Conservation (phyloP, 2,888 invertebrate species). For the Hyppa rectilinea region DNA sequence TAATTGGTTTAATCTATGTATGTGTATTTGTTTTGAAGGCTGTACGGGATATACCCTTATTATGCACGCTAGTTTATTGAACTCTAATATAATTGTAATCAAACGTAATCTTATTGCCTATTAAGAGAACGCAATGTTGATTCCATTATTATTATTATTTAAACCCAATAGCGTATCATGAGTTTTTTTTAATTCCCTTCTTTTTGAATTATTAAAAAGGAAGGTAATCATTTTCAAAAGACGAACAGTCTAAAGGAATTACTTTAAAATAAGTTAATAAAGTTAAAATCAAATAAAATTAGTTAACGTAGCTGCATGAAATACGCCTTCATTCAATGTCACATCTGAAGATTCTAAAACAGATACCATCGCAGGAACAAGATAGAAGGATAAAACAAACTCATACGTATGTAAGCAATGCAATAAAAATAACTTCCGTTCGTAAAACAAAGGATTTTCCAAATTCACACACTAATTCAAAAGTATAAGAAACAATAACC, state of each 20-base stretch:
- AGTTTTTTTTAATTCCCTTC: too few relatives aligned
- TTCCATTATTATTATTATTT: too few relatives aligned
- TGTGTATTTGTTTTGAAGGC: conserved; percentile 32
- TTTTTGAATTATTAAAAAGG: too few relatives aligned
- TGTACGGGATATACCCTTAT: conserved; percentile 6
- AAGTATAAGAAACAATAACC: conserved; percentile 42
- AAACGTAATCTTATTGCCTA: background rate
- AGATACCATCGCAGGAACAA: conserved; percentile 57
- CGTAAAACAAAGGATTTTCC: conserved; percentile 58
- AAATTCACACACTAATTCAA: conserved; percentile 57
- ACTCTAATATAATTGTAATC: conserved; percentile 5
- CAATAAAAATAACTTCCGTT: conserved; percentile 58
- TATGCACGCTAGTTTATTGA: conserved; percentile 33
- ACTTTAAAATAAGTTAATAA: background rate
- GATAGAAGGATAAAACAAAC: conserved; percentile 41
- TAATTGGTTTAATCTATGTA: conserved; percentile 18
- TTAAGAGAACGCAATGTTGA: conserved; percentile 14
- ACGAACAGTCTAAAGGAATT: too few relatives aligned
- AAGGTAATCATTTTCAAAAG: too few relatives aligned
- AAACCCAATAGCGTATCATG: too few relatives aligned
- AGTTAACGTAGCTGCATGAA: background rate
- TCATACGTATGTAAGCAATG: conserved; percentile 26
- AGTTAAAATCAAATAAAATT: background rate
- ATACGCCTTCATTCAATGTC: conserved; percentile 55
- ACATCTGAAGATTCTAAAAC: conserved; percentile 43